A percentile compares a stretch with the other conserved stretches of the same genome.
Evolutionary conservation across 2,888 invertebrate species (phyloP).

Genomic region (Ophion obscuratus): DNA sequence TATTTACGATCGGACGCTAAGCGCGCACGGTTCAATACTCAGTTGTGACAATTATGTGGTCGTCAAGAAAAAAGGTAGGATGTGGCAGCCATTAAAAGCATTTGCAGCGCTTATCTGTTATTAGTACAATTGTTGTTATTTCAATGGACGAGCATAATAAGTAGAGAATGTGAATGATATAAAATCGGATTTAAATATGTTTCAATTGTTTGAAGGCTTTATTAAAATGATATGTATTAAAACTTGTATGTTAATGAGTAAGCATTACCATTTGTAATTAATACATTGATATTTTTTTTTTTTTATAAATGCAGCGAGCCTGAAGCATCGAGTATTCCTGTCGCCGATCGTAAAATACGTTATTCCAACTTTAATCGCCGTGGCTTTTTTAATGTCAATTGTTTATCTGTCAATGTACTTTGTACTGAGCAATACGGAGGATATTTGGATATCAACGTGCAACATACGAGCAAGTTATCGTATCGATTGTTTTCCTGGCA

Average conservation of each 20-base stretch:
- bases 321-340: slow-evolving; percentile 66
- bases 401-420: slow-evolving; percentile 66
- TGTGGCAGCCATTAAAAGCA: not conserved
- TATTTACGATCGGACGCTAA: slow-evolving; percentile 37
- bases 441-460: slow-evolving; percentile 66
- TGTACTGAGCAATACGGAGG: slow-evolving; percentile 36
- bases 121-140: too few species aligned
- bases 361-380: slow-evolving; percentile 65
- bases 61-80: slow-evolving; percentile 46
- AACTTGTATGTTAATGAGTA: too few species aligned
- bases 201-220: too few species aligned
- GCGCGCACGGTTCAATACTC: not conserved
- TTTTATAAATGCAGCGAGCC: slow-evolving; percentile 36
- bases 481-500: slow-evolving; percentile 75
- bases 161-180: too few species aligned
- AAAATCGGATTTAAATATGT: too few species aligned
- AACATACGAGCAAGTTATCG: slow-evolving; percentile 69
- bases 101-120: not conserved
- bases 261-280: too few species aligned
- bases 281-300: not conserved
- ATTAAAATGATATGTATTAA: too few species aligned
- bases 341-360: slow-evolving; percentile 70
- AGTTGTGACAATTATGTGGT: slow-evolving; percentile 26
- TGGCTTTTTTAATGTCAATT: slow-evolving; percentile 58
- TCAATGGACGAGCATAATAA: too few species aligned